Base-by-base conservation (phyloP, 2,888 invertebrate genomes). In the Diploptera punctata region DNA sequence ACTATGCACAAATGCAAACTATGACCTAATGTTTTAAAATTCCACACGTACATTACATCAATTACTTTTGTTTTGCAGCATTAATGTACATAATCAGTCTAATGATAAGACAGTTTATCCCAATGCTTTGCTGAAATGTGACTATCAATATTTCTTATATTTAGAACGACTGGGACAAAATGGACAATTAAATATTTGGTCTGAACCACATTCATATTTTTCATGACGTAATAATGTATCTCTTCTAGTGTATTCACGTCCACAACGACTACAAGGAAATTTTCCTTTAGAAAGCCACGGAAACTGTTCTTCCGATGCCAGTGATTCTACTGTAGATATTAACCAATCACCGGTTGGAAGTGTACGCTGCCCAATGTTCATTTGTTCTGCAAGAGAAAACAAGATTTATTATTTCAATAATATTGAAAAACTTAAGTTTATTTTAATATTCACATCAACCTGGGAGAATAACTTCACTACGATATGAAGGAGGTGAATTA, bases 141-240 rank as follows among this genome's bases (percentile, higher is more conserved):
- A 47, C 65, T 65, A 26, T 65, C 65, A 65, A 65, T 65, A 26
- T 65, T 65, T 24, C 75, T 84, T 84, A 62, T 83, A 81, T 24
- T 84, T 82, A 76, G 82, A 83, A 29, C 81, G 79, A 62, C 84
- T 82, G 1, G 81, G 80, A 76, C 86, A 85, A 75, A 83, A 82
- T 0, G 83, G 82, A 73, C 86, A 86, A 65, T 82, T 81, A 76
- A 86, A 85, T 67, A 81, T 80, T 4, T 86, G 85, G 71, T 85
- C 84, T 75, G 84, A 84, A 67, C 85, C 85, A 77, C 86, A 86
- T 73, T 86, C 86, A 82, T 84, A 84, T 68, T 79, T 79, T 52
- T 75, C 70, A 67, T 80, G 80, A 21, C 80, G 76, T 61, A 77
- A 77, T 61, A 79, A 77, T 65, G 80, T 77, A 74, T 79, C 79